Evolutionary conservation across 2,888 invertebrate species (phyloP).

Genomic region (Strigamia maritima): DNA sequence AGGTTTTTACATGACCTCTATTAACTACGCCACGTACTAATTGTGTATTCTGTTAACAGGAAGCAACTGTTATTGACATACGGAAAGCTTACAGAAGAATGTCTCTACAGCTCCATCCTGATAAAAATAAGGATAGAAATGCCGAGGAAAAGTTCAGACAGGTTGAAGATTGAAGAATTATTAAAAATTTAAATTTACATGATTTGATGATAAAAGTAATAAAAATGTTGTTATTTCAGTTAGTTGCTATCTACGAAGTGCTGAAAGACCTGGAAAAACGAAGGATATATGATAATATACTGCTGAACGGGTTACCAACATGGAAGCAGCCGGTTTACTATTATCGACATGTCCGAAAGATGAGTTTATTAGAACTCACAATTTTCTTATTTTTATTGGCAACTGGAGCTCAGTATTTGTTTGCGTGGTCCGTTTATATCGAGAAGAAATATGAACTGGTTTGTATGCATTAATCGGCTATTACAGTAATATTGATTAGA

Average conservation of each 20-base stretch:
- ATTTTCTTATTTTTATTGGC: constrained; percentile 77
- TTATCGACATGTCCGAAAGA: constrained; percentile 87
- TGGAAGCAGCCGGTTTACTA: constrained; percentile 96
- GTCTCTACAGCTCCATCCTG: constrained; percentile 87
- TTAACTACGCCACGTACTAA: neutral
- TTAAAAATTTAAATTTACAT: too few species aligned
- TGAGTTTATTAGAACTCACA: constrained; percentile 82
- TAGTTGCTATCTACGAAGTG: constrained; percentile 90
- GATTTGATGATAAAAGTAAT: too few species aligned
- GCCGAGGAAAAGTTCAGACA: constrained; percentile 90
- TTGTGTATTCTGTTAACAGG: constrained; percentile 57
- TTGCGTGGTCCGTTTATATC: constrained; percentile 89
- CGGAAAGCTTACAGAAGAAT: constrained; percentile 83
- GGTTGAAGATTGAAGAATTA: too few species aligned
- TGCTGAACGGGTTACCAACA: constrained; percentile 90
- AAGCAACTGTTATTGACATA: constrained; percentile 74
- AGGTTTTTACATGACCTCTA: neutral
- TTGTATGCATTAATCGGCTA: constrained; percentile 53
- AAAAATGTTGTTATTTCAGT: constrained; percentile 55
- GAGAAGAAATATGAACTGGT: constrained; percentile 84
- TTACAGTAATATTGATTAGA: too few species aligned
- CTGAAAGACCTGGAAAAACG: constrained; percentile 82
- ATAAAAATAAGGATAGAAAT: constrained; percentile 88
- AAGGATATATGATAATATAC: constrained; percentile 83
- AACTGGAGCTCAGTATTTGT: constrained; percentile 87